These are phyloP conservation scores for Telmatochromis sp. DNA, from an alignment of 2,113 vertebrate species.

Conservation along the genomic window DNA sequence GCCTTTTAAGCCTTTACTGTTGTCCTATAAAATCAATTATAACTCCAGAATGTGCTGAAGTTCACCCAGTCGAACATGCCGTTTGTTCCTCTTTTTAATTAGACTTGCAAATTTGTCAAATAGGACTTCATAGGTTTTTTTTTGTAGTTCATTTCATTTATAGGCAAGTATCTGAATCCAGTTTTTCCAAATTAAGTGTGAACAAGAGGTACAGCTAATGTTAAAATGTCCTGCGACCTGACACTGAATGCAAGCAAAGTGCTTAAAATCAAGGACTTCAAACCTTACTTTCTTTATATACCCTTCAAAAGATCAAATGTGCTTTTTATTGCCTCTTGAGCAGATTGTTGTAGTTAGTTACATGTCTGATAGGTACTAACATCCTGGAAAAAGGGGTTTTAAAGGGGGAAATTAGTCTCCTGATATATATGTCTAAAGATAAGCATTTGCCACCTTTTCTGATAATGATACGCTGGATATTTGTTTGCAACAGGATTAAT, in stretches of 20 bases:
- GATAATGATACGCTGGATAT: background rate
- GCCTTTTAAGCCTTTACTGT: background rate
- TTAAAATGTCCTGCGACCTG: background rate
- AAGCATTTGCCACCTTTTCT: background rate
- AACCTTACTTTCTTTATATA: background rate
- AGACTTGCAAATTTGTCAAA: background rate
- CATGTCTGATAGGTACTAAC: background rate
- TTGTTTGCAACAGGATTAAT: background rate
- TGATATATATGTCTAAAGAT: background rate
- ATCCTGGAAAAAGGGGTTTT: background rate
- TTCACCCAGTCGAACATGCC: background rate
- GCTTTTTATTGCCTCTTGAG: background rate
- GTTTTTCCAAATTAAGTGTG: background rate
- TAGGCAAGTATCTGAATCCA: background rate
- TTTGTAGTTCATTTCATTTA: background rate
- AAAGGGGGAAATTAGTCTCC: background rate
- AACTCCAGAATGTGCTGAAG: background rate
- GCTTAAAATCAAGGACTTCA: background rate
- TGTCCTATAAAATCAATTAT: background rate
- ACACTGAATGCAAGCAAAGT: background rate
- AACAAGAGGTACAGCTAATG: background rate
- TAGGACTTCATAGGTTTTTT: rapidly evolving
- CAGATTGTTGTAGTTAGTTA: background rate
- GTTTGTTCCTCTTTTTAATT: background rate
- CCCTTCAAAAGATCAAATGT: background rate